Conservation (phyloP, 2,888 invertebrate species). For the Hypolimnas misippus region DNA sequence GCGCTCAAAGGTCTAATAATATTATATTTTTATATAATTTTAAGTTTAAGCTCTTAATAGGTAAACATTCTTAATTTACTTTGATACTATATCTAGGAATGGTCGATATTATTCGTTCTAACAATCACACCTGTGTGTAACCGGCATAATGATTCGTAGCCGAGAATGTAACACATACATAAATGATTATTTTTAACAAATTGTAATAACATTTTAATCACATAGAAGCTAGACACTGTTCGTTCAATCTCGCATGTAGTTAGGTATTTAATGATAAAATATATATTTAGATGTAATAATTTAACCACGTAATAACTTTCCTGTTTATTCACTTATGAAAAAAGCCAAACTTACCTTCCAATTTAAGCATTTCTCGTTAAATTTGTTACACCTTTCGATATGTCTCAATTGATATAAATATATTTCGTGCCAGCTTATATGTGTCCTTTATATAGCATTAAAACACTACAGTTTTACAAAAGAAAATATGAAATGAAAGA, state of each 20-base stretch:
- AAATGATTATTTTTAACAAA: not conserved
- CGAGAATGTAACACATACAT: not conserved
- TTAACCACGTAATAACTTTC: slow-evolving; percentile 53
- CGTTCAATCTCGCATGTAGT: slow-evolving; percentile 68
- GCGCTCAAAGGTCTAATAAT: too few species aligned
- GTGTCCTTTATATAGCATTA: not conserved
- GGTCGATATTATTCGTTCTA: not conserved
- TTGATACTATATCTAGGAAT: not conserved
- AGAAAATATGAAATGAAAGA: too few species aligned
- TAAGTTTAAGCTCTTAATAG: too few species aligned
- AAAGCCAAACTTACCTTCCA: slow-evolving; percentile 78
- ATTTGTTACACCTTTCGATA: slow-evolving; percentile 59
- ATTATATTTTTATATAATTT: too few species aligned
- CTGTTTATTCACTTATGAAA: slow-evolving; percentile 58
- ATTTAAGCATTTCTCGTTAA: slow-evolving; percentile 62
- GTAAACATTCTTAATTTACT: too few species aligned
- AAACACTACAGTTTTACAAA: not conserved
- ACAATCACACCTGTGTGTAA: not conserved
- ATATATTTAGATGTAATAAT: slow-evolving; percentile 42
- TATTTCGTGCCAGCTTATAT: slow-evolving; percentile 15
- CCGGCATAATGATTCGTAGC: not conserved
- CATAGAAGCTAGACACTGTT: slow-evolving; percentile 51
- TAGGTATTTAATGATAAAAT: slow-evolving; percentile 64
- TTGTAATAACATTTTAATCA: slow-evolving; percentile 10
- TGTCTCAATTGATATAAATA: slow-evolving; percentile 33